Percentiles rank a stretch among this genome's conserved stretches.
phyloP scores from a whole-genome alignment of 2,113 vertebrate genomes.

The Pelecanoides urinatrix region DNA sequence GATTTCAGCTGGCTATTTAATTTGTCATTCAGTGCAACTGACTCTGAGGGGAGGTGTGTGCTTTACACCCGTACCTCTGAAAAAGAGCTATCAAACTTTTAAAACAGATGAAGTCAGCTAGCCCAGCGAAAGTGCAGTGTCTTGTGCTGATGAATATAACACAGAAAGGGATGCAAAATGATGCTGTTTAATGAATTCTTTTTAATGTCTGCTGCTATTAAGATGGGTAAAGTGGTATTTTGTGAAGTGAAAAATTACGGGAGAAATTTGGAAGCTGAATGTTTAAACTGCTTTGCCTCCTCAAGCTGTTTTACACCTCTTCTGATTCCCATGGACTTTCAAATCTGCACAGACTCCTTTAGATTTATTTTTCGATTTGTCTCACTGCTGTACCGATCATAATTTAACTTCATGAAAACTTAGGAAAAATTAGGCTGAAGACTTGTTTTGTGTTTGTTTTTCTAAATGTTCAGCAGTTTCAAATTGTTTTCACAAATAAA shows the following conservation, averaged over 20 bases:
- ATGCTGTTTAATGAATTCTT: neutral
- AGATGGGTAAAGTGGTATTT: neutral
- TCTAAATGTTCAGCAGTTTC: neutral
- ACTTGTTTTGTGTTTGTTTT: neutral
- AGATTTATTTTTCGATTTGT: neutral
- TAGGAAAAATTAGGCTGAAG: neutral
- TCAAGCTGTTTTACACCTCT: neutral
- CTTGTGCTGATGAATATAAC: neutral
- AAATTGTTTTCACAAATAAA: neutral
- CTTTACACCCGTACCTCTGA: neutral
- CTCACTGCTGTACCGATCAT: neutral
- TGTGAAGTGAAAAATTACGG: neutral
- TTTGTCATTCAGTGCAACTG: neutral
- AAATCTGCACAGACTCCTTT: neutral
- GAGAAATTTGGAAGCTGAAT: neutral
- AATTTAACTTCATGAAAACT: neutral
- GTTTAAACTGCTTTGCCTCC: neutral
- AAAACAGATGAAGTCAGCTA: neutral
- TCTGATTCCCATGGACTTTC: neutral
- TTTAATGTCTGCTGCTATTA: neutral
- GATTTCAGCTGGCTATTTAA: slow-evolving; percentile 10
- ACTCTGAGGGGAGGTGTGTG: neutral
- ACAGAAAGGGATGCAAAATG: neutral
- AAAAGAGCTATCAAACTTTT: neutral
- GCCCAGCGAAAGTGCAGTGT: neutral